Conservation (phyloP, 2,888 invertebrate genomes). For the Agrenia bidenticulata region DNA sequence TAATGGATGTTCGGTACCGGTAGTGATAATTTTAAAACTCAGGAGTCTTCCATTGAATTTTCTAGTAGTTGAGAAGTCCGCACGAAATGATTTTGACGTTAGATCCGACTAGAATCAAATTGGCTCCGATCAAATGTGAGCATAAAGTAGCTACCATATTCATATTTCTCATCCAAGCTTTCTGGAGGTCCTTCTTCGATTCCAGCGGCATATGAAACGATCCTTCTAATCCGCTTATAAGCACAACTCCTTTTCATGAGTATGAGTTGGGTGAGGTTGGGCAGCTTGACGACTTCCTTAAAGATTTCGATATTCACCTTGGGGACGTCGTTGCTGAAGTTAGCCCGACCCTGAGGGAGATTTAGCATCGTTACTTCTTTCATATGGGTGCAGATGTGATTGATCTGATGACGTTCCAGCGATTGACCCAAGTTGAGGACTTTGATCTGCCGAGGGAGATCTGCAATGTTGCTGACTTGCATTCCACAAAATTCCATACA, state of each 20-base stretch:
- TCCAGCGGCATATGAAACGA: slow-evolving; percentile 6
- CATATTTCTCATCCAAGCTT: too few species aligned
- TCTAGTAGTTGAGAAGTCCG: too few species aligned
- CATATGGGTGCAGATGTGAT: slow-evolving; percentile 9
- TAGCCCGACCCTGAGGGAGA: slow-evolving; percentile 8
- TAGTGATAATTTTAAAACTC: too few species aligned
- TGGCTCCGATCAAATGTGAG: too few species aligned
- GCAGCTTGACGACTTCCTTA: background rate
- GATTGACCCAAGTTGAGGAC: slow-evolving; percentile 20
- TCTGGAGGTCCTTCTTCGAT: too few species aligned
- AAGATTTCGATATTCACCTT: slow-evolving; percentile 4
- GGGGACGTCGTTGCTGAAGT: background rate
- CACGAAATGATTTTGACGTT: too few species aligned
- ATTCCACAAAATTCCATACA: slow-evolving; percentile 13
- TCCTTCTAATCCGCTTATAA: background rate
- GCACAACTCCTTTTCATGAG: slow-evolving; percentile 1
- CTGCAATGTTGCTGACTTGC: slow-evolving; percentile 9
- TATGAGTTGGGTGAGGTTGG: background rate
- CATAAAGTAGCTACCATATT: too few species aligned
- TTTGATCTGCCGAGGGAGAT: slow-evolving; percentile 13
- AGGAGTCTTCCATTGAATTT: too few species aligned
- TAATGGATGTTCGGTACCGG: too few species aligned
- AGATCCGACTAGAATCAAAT: too few species aligned
- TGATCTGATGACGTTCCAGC: slow-evolving; percentile 23
- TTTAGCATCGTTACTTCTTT: slow-evolving; percentile 9